Evolutionary conservation across 2,797 vertebrate genomes (phyloP).

Genomic region (Dendrocincla fuliginosa): DNA sequence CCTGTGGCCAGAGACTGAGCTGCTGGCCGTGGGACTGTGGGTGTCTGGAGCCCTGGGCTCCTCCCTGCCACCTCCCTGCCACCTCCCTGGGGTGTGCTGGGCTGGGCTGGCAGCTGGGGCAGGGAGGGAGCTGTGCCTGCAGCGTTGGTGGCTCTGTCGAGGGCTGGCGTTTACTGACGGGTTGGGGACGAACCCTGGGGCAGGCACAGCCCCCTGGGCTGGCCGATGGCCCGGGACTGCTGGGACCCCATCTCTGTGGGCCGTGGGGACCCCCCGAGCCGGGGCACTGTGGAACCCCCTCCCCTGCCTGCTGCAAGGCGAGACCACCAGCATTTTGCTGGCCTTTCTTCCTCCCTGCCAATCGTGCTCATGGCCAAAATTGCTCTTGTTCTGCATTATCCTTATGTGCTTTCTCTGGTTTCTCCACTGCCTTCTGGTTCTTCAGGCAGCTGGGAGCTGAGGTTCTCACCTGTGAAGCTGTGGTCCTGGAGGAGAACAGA

Average conservation of each 20-base stretch:
- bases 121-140: background rate
- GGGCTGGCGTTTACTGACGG: background rate
- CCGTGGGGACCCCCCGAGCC: background rate
- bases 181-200: background rate
- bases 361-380: background rate
- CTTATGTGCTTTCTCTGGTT: background rate
- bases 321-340: background rate
- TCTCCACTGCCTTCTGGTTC: background rate
- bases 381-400: background rate
- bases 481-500: background rate
- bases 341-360: background rate
- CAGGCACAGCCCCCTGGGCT: background rate
- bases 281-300: background rate
- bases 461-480: background rate
- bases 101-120: background rate
- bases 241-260: background rate
- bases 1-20: fast-evolving
- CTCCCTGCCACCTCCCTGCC: background rate
- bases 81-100: no score
- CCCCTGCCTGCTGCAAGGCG: fast-evolving
- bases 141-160: background rate
- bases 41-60: background rate
- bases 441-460: background rate
- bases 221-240: background rate
- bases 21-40: background rate